Base-by-base conservation (phyloP, 2,888 invertebrate species). In the Lucinisca nassula region DNA sequence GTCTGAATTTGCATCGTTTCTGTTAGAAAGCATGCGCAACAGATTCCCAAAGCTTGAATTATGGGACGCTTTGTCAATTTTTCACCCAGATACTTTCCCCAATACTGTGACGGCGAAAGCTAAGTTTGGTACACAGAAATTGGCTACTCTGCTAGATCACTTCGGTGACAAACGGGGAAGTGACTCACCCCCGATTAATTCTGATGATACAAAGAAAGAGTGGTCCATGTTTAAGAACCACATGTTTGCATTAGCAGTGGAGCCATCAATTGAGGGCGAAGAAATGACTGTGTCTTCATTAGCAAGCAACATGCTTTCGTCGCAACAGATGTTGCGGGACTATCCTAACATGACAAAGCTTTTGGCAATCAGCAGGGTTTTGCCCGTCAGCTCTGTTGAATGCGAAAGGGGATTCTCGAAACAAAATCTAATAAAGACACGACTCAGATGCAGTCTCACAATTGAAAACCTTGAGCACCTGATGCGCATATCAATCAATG, bases 351-450 rank as follows among this genome's bases (percentile, higher is more conserved):
- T 80, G 72, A 72, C 58, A 0, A 75, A 76, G 45, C 76, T 85
- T n/a, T 37, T 76, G 73, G 85, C 38, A 35, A 81, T 81, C 70
- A 40, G 81, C 49, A 70, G 76, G 45, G 55, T 77, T 21, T 72
- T 81, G 73, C 78, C 85, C 30, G 40, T 70, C 38, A 78, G 55
- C 21, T 72, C 72, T 55, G 83, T 83, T 55, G 78, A 77, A 37
- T 85, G 85, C 51, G 78, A 82, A 55, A 70, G 78, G 27, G 82
- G 85, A 8, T 81, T 82, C 37, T 82, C 81, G 6, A 76, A 40
- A 72, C 85, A 81, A 38, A 85, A 82, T 40, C 78, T 82, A 0
- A 85, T 85, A 14, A 82, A 85, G 74, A 79, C 81, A 55, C 72
- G 75, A 21, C 73, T 79, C 32, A 24, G 73, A 38, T 72, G 58